Conservation (phyloP, 2,888 invertebrate species). For the Himalopsyche japonica region DNA sequence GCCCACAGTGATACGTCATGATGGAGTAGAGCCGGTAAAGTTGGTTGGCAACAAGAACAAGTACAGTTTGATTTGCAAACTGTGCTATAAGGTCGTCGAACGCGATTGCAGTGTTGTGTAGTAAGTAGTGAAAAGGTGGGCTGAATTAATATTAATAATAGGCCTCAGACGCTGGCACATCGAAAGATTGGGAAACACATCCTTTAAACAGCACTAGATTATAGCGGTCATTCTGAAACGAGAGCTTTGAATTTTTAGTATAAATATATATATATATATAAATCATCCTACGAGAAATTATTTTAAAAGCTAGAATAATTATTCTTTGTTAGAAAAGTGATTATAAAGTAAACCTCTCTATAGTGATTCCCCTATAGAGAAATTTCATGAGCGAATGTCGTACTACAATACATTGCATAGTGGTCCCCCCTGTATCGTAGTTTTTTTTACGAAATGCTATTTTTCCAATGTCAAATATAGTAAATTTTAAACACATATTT, state of each 20-base stretch:
- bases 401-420: too few relatives aligned
- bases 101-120: neutral
- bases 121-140: neutral
- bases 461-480: too few relatives aligned
- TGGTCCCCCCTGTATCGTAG: too few relatives aligned
- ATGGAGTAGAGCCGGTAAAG: neutral
- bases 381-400: too few relatives aligned
- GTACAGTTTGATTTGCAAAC: neutral
- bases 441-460: too few relatives aligned
- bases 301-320: too few relatives aligned
- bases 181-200: neutral
- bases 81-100: neutral
- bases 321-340: too few relatives aligned
- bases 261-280: too few relatives aligned
- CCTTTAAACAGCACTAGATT: neutral
- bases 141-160: neutral
- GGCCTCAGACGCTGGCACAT: neutral
- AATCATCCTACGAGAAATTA: too few relatives aligned
- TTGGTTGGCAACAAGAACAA: neutral
- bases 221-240: neutral
- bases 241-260: neutral
- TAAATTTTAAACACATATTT: too few relatives aligned
- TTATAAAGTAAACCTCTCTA: too few relatives aligned
- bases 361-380: too few relatives aligned
- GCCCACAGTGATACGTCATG: neutral